These are phyloP conservation scores for Lamprologus ornatipinnis DNA, from an alignment of 2,113 vertebrate species.

Conservation along the genomic window DNA sequence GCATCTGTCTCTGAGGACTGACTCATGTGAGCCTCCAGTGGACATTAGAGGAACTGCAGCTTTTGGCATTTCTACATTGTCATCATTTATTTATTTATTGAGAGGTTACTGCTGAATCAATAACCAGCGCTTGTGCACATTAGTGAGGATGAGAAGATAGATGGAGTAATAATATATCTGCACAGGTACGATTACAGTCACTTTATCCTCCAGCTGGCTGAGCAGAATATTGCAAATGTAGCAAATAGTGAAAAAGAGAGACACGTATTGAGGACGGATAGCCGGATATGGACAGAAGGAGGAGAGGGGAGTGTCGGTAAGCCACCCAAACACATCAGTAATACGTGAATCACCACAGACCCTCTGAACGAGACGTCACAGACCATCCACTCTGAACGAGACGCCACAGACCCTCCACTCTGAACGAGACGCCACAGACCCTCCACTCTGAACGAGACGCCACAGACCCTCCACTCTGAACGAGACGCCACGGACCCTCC, in stretches of 20 bases:
- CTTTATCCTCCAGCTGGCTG: not conserved
- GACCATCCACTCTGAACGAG: too few species aligned
- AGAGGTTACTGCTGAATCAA: not conserved
- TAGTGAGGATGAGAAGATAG: not conserved
- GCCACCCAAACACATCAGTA: not conserved
- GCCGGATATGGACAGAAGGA: not conserved
- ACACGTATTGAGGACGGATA: not conserved
- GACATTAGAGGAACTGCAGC: not conserved
- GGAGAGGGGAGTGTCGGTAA: not conserved
- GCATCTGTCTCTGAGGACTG: not conserved
- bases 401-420: not conserved
- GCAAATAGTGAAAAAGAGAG: not conserved
- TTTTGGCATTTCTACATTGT: not conserved
- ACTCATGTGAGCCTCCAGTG: not conserved
- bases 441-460: not conserved
- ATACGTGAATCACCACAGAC: not conserved
- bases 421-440: accelerated
- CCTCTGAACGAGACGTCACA: not conserved
- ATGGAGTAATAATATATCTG: not conserved
- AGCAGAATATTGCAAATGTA: not conserved
- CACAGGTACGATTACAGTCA: not conserved
- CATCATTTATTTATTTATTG: not conserved
- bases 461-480: not conserved
- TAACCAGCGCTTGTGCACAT: not conserved
- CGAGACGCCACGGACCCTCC: not conserved